These are phyloP conservation scores for Taeniopygia guttata DNA, from an alignment of 2,797 vertebrate species.

Conservation along the genomic window DNA sequence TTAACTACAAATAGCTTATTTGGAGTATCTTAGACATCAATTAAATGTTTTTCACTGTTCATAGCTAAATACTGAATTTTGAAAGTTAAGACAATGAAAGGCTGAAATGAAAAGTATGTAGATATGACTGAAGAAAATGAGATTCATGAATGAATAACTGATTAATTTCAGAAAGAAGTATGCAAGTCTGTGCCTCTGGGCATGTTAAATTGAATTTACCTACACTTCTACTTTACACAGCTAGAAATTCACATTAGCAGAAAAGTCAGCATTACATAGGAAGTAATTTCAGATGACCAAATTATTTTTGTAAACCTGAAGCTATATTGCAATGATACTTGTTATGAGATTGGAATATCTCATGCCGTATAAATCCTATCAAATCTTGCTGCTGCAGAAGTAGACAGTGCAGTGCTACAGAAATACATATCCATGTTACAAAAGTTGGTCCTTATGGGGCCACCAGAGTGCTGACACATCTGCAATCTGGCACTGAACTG, in stretches of 20 bases:
- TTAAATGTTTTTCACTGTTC: background rate
- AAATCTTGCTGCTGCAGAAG: background rate
- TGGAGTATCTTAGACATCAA: background rate
- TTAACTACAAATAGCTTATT: background rate
- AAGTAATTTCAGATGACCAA: background rate
- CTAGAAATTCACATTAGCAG: constrained; percentile 14
- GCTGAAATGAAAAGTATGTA: background rate
- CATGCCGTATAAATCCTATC: background rate
- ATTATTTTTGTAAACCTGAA: constrained; percentile 43
- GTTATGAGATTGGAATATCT: background rate
- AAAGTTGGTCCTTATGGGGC: background rate
- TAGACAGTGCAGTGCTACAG: background rate
- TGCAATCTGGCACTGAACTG: background rate
- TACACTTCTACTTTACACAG: background rate
- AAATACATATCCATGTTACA: background rate
- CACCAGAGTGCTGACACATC: background rate
- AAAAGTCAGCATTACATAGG: background rate
- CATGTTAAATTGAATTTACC: constrained; percentile 54
- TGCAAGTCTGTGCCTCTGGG: background rate
- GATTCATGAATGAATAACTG: constrained; percentile 37
- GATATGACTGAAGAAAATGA: background rate
- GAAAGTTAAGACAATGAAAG: background rate
- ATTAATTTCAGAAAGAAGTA: constrained; percentile 27
- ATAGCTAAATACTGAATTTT: background rate
- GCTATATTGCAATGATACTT: background rate